phyloP scores from a whole-genome alignment of 2,113 vertebrate genomes.

The Eretmochelys imbricata region DNA sequence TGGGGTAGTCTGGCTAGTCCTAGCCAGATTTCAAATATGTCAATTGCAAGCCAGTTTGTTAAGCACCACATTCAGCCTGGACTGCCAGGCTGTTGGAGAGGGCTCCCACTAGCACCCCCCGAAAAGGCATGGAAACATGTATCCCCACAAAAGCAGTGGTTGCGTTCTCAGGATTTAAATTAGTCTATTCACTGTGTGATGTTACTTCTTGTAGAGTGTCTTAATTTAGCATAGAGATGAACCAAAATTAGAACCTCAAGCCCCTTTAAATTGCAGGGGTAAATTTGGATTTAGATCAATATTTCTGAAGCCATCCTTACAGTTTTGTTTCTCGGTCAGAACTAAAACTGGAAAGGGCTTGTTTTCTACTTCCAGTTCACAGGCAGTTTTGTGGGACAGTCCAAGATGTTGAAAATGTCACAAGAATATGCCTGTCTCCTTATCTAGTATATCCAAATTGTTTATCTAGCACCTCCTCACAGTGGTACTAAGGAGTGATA shows the following conservation, averaged over 20 bases:
- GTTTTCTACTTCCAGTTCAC: not conserved
- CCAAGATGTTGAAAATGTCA: not conserved
- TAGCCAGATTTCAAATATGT: conserved; percentile 55
- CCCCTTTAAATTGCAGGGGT: not conserved
- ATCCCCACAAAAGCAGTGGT: conserved; percentile 36
- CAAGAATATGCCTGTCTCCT: not conserved
- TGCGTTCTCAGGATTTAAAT: conserved; percentile 18
- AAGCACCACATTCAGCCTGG: not conserved
- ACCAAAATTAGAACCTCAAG: not conserved
- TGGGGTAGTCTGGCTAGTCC: not conserved
- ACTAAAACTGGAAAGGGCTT: not conserved
- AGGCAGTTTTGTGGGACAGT: not conserved
- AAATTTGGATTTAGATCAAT: not conserved
- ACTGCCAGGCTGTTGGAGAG: conserved; percentile 51
- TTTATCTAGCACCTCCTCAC: not conserved
- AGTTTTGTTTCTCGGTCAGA: not conserved
- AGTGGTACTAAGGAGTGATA: not conserved
- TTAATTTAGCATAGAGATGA: rapidly evolving
- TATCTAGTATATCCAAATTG: not conserved
- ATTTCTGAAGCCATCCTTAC: not conserved
- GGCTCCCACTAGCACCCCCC: conserved; percentile 17
- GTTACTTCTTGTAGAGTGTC: not conserved
- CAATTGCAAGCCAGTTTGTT: conserved; percentile 19
- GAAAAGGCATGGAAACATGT: conserved; percentile 48
- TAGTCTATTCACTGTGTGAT: not conserved